These are phyloP conservation scores for Habropoda laboriosa DNA, from an alignment of 1,140 invertebrate genomes.

Conservation along the genomic window DNA sequence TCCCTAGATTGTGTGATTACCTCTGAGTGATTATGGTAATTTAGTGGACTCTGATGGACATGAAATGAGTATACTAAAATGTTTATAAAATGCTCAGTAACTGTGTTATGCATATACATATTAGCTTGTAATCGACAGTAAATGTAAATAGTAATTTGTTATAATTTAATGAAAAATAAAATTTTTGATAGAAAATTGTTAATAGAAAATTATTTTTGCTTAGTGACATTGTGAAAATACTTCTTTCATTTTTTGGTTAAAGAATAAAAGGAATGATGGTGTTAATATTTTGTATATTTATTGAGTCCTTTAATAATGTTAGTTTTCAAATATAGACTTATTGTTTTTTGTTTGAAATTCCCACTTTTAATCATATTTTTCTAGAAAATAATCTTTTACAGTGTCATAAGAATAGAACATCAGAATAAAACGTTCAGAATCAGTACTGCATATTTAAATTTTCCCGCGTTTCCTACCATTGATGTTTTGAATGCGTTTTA, in stretches of 20 bases:
- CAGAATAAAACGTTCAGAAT: neutral
- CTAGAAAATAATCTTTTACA: neutral
- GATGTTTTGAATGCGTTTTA: too few species aligned
- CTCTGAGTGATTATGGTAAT: neutral
- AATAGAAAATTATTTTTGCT: neutral
- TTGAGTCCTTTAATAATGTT: too few species aligned
- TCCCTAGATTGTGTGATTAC: neutral
- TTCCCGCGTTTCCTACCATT: neutral
- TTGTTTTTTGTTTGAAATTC: too few species aligned
- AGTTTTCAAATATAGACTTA: too few species aligned
- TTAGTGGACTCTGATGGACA: neutral
- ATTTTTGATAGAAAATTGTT: neutral
- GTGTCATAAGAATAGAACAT: neutral
- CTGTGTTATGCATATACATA: too few species aligned
- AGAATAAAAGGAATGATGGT: neutral
- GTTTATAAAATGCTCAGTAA: too few species aligned
- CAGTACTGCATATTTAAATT: neutral
- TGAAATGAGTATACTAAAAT: too few species aligned
- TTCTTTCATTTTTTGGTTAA: neutral
- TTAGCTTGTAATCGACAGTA: neutral
- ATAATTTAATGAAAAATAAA: neutral
- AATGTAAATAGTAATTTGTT: neutral
- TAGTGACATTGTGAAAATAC: neutral
- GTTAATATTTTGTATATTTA: neutral
- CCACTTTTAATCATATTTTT: too few species aligned